These are phyloP conservation scores for Dilophus febrilis DNA, from an alignment of 2,888 invertebrate genomes.

Conservation along the genomic window DNA sequence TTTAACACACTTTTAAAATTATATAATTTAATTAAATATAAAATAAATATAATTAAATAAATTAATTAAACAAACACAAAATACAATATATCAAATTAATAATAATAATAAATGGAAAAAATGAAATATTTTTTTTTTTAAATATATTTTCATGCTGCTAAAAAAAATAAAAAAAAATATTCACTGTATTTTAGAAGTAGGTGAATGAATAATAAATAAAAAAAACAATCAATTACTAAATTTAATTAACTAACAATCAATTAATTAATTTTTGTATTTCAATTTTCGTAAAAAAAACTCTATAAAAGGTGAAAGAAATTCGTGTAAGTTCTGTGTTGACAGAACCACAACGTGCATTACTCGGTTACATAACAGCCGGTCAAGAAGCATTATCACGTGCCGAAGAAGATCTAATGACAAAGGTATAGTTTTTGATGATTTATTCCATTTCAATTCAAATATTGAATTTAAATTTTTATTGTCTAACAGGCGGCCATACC, in stretches of 20 bases:
- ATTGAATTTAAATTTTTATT: neutral
- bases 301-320: conserved; percentile 61
- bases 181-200: neutral
- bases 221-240: neutral
- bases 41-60: too few species aligned
- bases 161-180: too few species aligned
- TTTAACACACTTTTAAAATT: too few species aligned
- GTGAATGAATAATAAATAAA: too few species aligned
- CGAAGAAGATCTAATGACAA: conserved; percentile 52
- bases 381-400: conserved; percentile 77
- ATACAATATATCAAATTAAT: too few species aligned
- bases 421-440: too few species aligned
- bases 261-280: too few species aligned
- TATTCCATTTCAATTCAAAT: conserved; percentile 7
- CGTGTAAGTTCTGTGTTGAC: conserved; percentile 71
- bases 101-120: too few species aligned
- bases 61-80: too few species aligned
- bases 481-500: conserved; percentile 36
- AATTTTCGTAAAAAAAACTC: too few species aligned
- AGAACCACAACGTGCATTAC: conserved; percentile 83
- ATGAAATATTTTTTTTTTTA: too few species aligned
- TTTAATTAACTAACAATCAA: neutral
- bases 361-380: conserved; percentile 79
- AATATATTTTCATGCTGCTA: conserved; percentile 4
- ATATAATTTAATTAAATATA: too few species aligned